Evolutionary conservation across 2,113 vertebrate genomes (phyloP).

Genomic region (Nesoenas mayeri): DNA sequence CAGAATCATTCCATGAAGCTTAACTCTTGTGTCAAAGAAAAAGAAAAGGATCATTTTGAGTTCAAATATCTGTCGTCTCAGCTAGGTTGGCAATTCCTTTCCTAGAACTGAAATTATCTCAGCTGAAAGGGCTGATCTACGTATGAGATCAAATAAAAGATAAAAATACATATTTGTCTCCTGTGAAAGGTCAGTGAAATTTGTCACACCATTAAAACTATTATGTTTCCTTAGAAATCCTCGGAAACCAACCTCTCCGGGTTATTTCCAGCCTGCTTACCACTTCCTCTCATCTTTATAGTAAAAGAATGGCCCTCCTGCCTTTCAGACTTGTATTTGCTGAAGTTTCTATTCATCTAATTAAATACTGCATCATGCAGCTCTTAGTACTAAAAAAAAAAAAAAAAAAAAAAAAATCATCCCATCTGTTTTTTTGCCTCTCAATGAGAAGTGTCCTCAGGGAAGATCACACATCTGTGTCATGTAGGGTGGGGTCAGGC

Average conservation of each 20-base stretch:
- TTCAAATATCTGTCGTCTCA: conserved; percentile 23
- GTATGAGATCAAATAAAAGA: conserved; percentile 16
- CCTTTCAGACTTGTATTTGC: conserved; percentile 5
- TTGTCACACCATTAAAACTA: neutral
- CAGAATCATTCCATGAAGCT: neutral
- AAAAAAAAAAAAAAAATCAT: neutral
- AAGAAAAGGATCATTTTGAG: neutral
- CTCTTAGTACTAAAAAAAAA: neutral
- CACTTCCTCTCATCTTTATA: neutral
- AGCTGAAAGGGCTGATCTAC: neutral
- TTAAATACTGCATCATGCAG: neutral
- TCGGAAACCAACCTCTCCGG: neutral
- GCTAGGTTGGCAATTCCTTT: neutral
- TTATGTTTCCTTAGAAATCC: conserved; percentile 1
- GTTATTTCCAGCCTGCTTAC: conserved; percentile 19
- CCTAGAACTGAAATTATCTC: neutral
- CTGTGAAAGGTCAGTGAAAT: conserved; percentile 8
- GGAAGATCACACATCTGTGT: neutral
- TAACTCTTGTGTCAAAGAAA: neutral
- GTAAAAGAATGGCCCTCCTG: neutral
- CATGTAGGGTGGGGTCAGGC: neutral
- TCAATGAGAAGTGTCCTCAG: neutral
- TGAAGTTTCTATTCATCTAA: conserved; percentile 26
- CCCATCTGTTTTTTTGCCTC: neutral
- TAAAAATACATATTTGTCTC: neutral